Evolutionary conservation across 2,888 invertebrate genomes (phyloP).

Genomic region (Tiphia femorata): DNA sequence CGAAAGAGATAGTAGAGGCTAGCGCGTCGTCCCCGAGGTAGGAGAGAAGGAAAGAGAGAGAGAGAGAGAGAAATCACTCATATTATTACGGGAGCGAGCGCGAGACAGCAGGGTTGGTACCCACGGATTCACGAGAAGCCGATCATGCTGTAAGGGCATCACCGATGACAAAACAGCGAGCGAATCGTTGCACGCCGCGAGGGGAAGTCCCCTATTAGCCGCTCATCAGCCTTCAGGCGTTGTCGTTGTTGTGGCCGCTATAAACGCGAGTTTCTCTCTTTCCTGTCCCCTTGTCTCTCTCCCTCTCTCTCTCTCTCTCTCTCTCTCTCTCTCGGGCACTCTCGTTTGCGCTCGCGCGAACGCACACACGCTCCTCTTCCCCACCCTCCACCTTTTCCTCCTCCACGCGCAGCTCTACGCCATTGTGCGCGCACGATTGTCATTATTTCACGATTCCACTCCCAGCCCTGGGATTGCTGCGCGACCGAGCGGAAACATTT

Average conservation of each 20-base stretch:
- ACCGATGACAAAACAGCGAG: slow-evolving; percentile 55
- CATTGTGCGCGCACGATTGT: slow-evolving; percentile 57
- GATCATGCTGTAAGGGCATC: slow-evolving; percentile 56
- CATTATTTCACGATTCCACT: slow-evolving; percentile 65
- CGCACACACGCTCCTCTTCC: too few species aligned
- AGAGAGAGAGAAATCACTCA: neutral
- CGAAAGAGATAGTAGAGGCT: neutral
- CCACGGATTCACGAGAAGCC: slow-evolving; percentile 31
- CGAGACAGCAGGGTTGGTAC: too few species aligned
- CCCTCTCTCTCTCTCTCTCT: slow-evolving; percentile 9
- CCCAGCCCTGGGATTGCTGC: slow-evolving; percentile 50
- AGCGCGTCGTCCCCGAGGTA: neutral
- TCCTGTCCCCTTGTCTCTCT: too few species aligned
- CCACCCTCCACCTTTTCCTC: too few species aligned
- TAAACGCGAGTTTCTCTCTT: slow-evolving; percentile 11
- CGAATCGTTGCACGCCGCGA: slow-evolving; percentile 24
- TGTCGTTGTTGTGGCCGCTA: slow-evolving; percentile 57
- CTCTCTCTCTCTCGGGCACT: slow-evolving; percentile 11
- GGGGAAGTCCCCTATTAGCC: slow-evolving; percentile 62
- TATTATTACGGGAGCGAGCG: too few species aligned
- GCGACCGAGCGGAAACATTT: slow-evolving; percentile 62
- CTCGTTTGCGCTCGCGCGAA: slow-evolving; percentile 4
- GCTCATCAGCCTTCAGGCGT: slow-evolving; percentile 64
- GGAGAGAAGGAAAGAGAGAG: neutral
- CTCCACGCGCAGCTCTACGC: too few species aligned